phyloP scores from a whole-genome alignment of 2,113 vertebrate species.

The Boulengeromyrus knoepffleri region DNA sequence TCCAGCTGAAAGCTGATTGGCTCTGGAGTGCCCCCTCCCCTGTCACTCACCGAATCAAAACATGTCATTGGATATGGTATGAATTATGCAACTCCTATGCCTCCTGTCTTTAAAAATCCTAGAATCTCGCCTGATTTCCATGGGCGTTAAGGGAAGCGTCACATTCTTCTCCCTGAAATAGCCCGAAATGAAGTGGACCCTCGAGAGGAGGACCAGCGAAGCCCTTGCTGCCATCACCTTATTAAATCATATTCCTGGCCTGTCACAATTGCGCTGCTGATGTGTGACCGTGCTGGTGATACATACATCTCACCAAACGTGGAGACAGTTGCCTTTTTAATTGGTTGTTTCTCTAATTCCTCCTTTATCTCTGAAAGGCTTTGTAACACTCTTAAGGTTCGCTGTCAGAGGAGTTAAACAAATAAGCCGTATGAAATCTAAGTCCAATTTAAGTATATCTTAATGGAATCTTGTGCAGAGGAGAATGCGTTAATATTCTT shows the following conservation, averaged over 20 bases:
- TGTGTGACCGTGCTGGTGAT: neutral
- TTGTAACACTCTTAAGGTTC: slow-evolving; percentile 9
- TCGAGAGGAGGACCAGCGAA: neutral
- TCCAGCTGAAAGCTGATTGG: neutral
- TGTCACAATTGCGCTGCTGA: neutral
- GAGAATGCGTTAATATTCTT: slow-evolving; percentile 12
- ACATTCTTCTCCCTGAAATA: neutral
- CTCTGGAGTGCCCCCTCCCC: neutral
- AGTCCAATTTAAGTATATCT: slow-evolving; percentile 15
- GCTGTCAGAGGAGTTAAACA: slow-evolving; percentile 7
- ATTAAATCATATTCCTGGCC: neutral
- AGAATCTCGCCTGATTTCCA: neutral
- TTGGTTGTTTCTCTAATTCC: slow-evolving; percentile 16
- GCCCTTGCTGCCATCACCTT: neutral
- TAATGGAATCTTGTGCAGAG: slow-evolving; percentile 18
- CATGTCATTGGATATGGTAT: neutral
- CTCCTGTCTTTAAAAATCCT: neutral
- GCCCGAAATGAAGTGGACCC: neutral
- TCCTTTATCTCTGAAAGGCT: slow-evolving; percentile 10
- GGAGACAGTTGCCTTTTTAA: slow-evolving; percentile 4
- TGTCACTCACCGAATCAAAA: neutral
- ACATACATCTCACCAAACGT: neutral
- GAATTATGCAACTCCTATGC: neutral
- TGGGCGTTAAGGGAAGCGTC: neutral
- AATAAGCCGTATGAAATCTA: slow-evolving; percentile 13